A percentile compares a stretch with the other conserved stretches of the same genome.
Evolutionary conservation across 2,797 vertebrate species (phyloP).

Genomic region (Synanceia verrucosa): DNA sequence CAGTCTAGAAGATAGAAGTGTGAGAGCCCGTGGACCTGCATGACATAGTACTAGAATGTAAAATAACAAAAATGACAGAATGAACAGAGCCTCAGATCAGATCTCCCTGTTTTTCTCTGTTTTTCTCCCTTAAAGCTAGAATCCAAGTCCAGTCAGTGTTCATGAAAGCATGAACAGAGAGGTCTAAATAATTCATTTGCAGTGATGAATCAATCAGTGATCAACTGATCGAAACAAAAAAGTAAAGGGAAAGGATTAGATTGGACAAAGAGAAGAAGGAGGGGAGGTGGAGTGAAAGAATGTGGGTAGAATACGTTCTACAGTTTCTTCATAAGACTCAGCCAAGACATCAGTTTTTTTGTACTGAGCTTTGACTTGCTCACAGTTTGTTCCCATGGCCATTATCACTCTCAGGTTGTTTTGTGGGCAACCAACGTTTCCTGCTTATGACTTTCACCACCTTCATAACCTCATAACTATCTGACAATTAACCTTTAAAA

Average conservation of each 20-base stretch:
- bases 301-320: conserved; percentile 29
- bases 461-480: neutral
- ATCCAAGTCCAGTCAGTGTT: neutral
- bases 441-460: neutral
- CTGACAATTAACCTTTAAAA: neutral
- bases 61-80: neutral
- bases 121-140: neutral
- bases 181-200: neutral
- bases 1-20: neutral
- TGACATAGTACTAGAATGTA: neutral
- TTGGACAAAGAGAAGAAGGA: neutral
- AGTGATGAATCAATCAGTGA: neutral
- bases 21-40: neutral
- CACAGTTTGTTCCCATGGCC: conserved; percentile 24
- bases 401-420: neutral
- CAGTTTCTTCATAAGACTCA: conserved; percentile 28
- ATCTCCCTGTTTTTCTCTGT: conserved; percentile 3
- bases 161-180: neutral
- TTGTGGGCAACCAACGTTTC: neutral
- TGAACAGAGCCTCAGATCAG: neutral
- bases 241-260: neutral
- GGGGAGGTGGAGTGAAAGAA: conserved; percentile 9
- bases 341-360: conserved; percentile 15
- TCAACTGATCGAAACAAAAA: neutral
- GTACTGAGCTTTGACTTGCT: conserved; percentile 24